Conservation (phyloP, 1,140 invertebrate genomes). For the Drosophila mayri region DNA sequence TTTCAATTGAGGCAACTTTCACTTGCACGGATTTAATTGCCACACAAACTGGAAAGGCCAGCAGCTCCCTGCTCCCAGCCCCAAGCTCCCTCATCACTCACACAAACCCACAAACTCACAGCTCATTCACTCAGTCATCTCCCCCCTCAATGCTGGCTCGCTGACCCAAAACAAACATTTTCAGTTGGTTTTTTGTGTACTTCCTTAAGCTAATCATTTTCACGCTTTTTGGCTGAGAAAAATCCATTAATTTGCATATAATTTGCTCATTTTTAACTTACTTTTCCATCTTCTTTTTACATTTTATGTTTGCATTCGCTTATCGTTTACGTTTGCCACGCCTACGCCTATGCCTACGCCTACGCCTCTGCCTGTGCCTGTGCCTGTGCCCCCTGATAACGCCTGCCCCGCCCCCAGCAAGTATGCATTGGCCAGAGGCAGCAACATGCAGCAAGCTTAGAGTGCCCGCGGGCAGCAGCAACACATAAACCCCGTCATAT, state of each 20-base stretch:
- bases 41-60: slow-evolving; percentile 34
- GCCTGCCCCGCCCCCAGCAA: slow-evolving; percentile 31
- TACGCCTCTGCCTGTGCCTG: too few species aligned
- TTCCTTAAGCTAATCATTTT: slow-evolving; percentile 41
- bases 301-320: slow-evolving; percentile 31
- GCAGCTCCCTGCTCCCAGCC: slow-evolving; percentile 1
- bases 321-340: slow-evolving; percentile 52
- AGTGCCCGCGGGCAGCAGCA: slow-evolving; percentile 24
- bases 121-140: slow-evolving; percentile 34
- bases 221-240: slow-evolving; percentile 41
- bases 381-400: slow-evolving; percentile 7
- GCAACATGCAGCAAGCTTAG: slow-evolving; percentile 37
- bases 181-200: slow-evolving; percentile 33
- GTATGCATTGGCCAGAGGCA: slow-evolving; percentile 48
- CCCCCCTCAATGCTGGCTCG: slow-evolving; percentile 27
- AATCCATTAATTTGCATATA: slow-evolving; percentile 37
- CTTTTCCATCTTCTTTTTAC: slow-evolving; percentile 2
- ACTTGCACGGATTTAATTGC: slow-evolving; percentile 62
- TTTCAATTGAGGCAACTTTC: slow-evolving; percentile 73
- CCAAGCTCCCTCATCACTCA: slow-evolving; percentile 3
- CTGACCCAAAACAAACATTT: slow-evolving; percentile 47
- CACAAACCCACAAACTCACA: slow-evolving; percentile 10
- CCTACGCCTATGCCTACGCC: slow-evolving; percentile 19
- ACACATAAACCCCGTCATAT: slow-evolving; percentile 34
- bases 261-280: slow-evolving; percentile 25